Evolutionary conservation across 2,113 vertebrate genomes (phyloP), one percentile per base, ranked within the genome.

Genomic region (Cavia porcellus): DNA sequence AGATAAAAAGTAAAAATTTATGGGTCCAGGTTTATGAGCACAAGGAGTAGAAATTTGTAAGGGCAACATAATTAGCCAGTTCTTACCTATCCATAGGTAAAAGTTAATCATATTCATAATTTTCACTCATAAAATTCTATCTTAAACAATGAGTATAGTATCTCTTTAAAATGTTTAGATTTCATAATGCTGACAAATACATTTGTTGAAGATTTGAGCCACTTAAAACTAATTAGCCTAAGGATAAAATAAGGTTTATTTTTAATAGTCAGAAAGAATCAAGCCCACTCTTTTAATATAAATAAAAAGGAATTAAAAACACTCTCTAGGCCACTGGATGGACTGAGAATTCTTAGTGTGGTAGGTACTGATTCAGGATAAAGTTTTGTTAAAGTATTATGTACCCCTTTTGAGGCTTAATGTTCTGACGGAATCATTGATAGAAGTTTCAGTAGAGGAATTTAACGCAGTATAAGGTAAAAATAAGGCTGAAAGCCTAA

Each of bases 401-500:
- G 45, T 55, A 35, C 1, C 19, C 0, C 50, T 82, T 85, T 74
- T 96, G 45, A 91, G 11, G 47, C 57, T 59, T 2, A 90, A 14
- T 8, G 50, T 83, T 83, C 22, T 84, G 22, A 95, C 90, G 68
- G 77, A 82, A 90, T 90, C 32, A 42, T 42, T 25, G 10, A 3
- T 89, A 62, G 28, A 86, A 91, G 28, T 95, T 42, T 14, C n/a
- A 82, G 7, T 62, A 81, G 10, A 92, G 25, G 87, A 96, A 92
- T 11, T 32, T 90, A 72, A 86, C 2, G 38, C 11, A 20, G 55
- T 80, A 32, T 82, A 45, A 81, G 11, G 11, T 77, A 11, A 82
- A 81, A 95, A 87, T 70, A 80, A 3, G 1, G 11, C 66, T 70
- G 32, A 97, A 59, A 90, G 6, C 5, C 64, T n/a, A 62, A 80